Conservation (phyloP, 2,888 invertebrate genomes). For the Hoplodrina blanda region DNA sequence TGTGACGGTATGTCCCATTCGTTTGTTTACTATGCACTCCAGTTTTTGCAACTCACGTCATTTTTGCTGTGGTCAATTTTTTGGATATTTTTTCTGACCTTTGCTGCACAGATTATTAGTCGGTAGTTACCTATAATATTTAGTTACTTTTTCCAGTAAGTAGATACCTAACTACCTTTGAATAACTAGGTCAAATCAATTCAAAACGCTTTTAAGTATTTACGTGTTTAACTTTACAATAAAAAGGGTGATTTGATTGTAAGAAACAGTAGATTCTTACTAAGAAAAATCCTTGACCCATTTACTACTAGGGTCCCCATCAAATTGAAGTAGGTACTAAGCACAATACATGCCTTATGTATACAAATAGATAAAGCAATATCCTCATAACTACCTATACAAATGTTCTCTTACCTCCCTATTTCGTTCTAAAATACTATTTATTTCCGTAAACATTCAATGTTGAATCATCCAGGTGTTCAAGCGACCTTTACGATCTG, state of each 20-base stretch:
- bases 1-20: slow-evolving; percentile 60
- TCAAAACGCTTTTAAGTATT: neutral
- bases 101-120: neutral
- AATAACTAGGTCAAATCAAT: slow-evolving; percentile 10
- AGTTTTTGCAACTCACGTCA: slow-evolving; percentile 43
- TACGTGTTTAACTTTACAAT: neutral
- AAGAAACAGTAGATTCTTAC: slow-evolving; percentile 1
- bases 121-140: too few species aligned
- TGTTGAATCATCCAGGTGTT: slow-evolving; percentile 79
- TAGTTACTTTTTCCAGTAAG: too few species aligned
- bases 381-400: slow-evolving; percentile 3
- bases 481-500: slow-evolving; percentile 76
- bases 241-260: neutral
- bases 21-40: slow-evolving; percentile 68
- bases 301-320: neutral
- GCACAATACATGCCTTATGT: slow-evolving; percentile 15
- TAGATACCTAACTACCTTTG: neutral
- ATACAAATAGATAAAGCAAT: slow-evolving; percentile 9
- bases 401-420: slow-evolving; percentile 3
- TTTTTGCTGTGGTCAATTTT: slow-evolving; percentile 26
- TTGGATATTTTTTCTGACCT: neutral
- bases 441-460: slow-evolving; percentile 52
- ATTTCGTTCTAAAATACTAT: slow-evolving; percentile 2
- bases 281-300: slow-evolving; percentile 35
- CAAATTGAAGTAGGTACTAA: neutral